Evolutionary conservation across 2,888 invertebrate genomes (phyloP), one percentile per base, ranked within the genome.

Genomic region (Sthenelais limicola): DNA sequence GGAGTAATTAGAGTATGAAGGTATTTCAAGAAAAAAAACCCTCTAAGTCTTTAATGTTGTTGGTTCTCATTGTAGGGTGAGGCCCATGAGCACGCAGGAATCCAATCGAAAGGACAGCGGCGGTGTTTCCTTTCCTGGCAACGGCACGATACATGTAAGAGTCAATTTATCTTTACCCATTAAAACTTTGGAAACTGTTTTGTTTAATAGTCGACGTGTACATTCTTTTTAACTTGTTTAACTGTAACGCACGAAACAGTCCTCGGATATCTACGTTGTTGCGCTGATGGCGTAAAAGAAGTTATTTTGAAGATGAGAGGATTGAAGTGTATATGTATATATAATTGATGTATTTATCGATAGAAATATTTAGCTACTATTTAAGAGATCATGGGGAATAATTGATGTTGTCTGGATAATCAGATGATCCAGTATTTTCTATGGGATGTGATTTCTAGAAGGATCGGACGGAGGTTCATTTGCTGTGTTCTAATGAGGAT

Each of bases 121-220:
- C 78, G 91, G 93, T 66, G 89, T 94, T 51, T 93, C 94, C 83
- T 96, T 95, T 88, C 95, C 96, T 0, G 96, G 96, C 56, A 93
- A 94, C 84, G 96, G 96, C 0, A 96, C 95, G 90, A 92, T 96
- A 82, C 90, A 89, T 90, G 92, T 90, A 88, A 90, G 89, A 88
- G 21, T 35, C 56, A n/a, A 38, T n/a, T 21, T 18, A 51, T 51
- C 15, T 51, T 51, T 51, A 18, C 15, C 12, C 9, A 51, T 21
- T 43, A 43, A 43, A 18, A 9, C 43, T 43, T 12, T 43, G 43
- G 43, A 43, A 18, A 9, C 43, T 43, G 15, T 9, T 43, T 43
- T 43, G 9, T 43, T 12, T 43, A 43, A 9, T 18, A 43, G 43
- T 43, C 18, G 43, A 43, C 9, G 43, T 43, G 9, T 12, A 43